phyloP scores from a whole-genome alignment of 2,113 vertebrate genomes.

The Scartelaos histophorus region DNA sequence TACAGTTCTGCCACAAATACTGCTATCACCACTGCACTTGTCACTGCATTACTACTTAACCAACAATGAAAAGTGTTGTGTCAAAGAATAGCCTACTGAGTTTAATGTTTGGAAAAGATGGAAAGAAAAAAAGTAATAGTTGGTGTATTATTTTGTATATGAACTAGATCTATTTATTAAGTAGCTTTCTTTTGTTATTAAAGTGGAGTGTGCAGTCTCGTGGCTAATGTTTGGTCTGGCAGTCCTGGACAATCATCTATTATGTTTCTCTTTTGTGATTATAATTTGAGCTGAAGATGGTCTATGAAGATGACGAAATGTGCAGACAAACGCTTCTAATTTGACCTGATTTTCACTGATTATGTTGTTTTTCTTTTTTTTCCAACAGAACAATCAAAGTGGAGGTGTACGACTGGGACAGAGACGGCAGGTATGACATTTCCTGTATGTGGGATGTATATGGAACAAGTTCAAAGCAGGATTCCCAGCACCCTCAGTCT shows the following conservation, averaged over 20 bases:
- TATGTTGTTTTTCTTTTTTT: conserved; percentile 9
- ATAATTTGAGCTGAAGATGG: background rate
- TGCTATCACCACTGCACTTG: too few species aligned
- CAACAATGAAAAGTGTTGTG: too few species aligned
- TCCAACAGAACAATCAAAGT: conserved; percentile 88
- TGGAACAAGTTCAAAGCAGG: background rate
- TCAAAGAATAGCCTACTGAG: too few species aligned
- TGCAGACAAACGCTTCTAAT: background rate
- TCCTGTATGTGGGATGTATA: background rate
- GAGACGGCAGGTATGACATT: conserved; percentile 87
- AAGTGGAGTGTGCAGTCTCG: background rate
- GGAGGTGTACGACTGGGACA: conserved; percentile 95
- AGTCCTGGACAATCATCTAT: background rate
- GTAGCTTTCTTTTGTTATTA: too few species aligned
- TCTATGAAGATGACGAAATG: background rate
- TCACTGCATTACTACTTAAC: too few species aligned
- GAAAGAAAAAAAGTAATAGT: too few species aligned
- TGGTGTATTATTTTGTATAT: too few species aligned
- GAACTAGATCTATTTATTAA: too few species aligned
- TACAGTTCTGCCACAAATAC: too few species aligned
- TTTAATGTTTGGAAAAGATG: too few species aligned
- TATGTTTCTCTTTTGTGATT: background rate
- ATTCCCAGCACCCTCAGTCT: too few species aligned
- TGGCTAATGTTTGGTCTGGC: background rate
- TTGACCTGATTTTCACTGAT: background rate